A percentile compares a stretch with the other conserved stretches of the same genome.
These are phyloP conservation scores for Mormyrus proboscirostris DNA, from an alignment of 2,797 vertebrate genomes.

Conservation along the genomic window DNA sequence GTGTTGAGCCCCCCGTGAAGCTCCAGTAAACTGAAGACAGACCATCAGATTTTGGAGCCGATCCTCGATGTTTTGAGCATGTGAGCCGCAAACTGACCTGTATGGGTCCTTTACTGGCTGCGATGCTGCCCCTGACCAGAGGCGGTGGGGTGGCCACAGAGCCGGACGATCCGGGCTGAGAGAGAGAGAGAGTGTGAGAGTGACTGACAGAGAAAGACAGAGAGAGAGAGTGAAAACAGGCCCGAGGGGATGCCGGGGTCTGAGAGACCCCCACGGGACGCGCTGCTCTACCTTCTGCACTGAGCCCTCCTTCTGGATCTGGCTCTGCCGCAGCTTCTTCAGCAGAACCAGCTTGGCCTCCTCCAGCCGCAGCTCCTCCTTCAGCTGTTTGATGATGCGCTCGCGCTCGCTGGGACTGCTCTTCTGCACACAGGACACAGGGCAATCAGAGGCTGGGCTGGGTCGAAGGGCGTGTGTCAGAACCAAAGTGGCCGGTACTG, in stretches of 20 bases:
- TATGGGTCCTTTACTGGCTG: conserved; percentile 75
- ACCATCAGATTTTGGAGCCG: neutral
- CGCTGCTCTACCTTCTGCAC: conserved; percentile 72
- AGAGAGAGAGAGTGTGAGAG: neutral
- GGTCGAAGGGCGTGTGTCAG: too few relatives aligned
- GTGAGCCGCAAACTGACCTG: conserved; percentile 66
- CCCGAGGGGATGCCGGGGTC: neutral
- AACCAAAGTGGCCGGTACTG: too few relatives aligned
- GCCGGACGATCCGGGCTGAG: conserved; percentile 65
- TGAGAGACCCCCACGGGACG: neutral
- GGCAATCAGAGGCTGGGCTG: too few relatives aligned
- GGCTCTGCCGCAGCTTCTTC: conserved; percentile 95
- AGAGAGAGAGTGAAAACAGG: neutral
- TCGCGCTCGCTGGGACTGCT: conserved; percentile 86
- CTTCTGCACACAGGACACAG: conserved; percentile 57
- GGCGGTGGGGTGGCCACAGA: conserved; percentile 83
- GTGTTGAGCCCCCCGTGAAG: neutral
- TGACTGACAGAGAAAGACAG: neutral
- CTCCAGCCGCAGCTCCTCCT: conserved; percentile 89
- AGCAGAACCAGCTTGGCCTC: conserved; percentile 93
- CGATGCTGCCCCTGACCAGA: conserved; percentile 79
- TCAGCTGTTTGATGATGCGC: conserved; percentile 83
- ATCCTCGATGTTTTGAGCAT: neutral
- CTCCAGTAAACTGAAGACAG: neutral
- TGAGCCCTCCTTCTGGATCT: conserved; percentile 88